Evolutionary conservation across 2,888 invertebrate genomes (phyloP).

Genomic region (Argyresthia albistria): DNA sequence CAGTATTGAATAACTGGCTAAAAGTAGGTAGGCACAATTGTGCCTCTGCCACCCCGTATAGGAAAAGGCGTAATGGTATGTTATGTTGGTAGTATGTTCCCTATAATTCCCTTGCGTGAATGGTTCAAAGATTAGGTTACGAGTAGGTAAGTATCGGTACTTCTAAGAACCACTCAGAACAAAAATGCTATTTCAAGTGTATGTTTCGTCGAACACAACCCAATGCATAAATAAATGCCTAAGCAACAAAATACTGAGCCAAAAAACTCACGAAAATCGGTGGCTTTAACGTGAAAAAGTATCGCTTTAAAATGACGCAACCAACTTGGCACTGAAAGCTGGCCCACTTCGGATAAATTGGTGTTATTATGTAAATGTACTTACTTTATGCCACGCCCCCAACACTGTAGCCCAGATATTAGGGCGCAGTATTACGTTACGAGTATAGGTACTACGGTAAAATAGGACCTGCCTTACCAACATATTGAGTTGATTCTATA

Average conservation of each 20-base stretch:
- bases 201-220: too few relatives aligned
- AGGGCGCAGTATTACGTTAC: background rate
- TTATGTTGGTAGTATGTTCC: too few relatives aligned
- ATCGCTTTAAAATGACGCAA: conserved; percentile 5
- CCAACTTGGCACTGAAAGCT: conserved; percentile 3
- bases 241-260: background rate
- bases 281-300: conserved; percentile 2
- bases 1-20: too few relatives aligned
- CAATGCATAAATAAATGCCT: too few relatives aligned
- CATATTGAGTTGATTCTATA: background rate
- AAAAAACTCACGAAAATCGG: background rate
- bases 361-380: conserved; percentile 4
- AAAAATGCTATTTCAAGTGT: too few relatives aligned
- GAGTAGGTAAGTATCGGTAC: too few relatives aligned
- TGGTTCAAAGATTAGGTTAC: too few relatives aligned
- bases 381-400: conserved; percentile 1
- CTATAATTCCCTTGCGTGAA: too few relatives aligned
- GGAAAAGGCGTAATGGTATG: too few relatives aligned
- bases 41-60: too few relatives aligned
- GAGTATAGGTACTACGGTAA: background rate
- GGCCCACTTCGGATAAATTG: conserved; percentile 3
- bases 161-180: too few relatives aligned
- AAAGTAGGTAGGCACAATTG: too few relatives aligned
- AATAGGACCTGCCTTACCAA: background rate
- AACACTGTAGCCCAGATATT: background rate